Evolutionary conservation across 1,140 invertebrate species (phyloP), one percentile per base, ranked within the genome.

Genomic region (Latrodectus geometricus): DNA sequence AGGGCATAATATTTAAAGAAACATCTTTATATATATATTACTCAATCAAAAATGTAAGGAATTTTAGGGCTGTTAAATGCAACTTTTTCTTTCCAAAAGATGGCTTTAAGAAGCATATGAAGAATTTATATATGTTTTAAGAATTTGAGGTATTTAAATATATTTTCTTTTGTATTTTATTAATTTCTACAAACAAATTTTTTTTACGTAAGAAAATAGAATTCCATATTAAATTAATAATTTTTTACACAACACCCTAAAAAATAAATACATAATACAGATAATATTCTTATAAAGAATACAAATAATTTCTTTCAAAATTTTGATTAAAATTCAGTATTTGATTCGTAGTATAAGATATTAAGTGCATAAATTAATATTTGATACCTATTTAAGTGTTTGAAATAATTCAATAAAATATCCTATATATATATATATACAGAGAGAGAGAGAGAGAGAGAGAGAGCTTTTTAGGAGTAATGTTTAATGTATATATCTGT

Each of bases 41-140:
- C 66, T 80, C 78, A 49, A 70, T 70, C 78, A 80, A 80, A 80
- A 80, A 80, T 80, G 49, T 70, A 80, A 80, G 52, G 78, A n/a
- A 70, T 68, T 17, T 9, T 50, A 49, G 49, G 50, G 66, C 35
- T 78, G 76, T 66, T 78, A 56, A 66, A 14, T 78, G 65, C 56
- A 66, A 68, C 56, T 68, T 78, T 54, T 56, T 48, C 49, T 68
- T 66, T 35, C 23, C 48, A 80, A 48, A n/a, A 70, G 78, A 35
- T 68, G 66, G 12, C 49, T 68, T 80, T 70, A 50, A 52, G 48
- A 20, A 70, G 52, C 17, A 49, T 70, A 12, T 70, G 23, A 17
- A 9, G 14, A 15, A n/a, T 12, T 61, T n/a, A 78, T 66, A 78
- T 78, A n/a, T 78, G 66, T 23, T 20, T 35, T n/a, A 61, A 15